These are phyloP conservation scores for Gavialis gangeticus DNA, from an alignment of 2,113 vertebrate genomes.

Conservation along the genomic window DNA sequence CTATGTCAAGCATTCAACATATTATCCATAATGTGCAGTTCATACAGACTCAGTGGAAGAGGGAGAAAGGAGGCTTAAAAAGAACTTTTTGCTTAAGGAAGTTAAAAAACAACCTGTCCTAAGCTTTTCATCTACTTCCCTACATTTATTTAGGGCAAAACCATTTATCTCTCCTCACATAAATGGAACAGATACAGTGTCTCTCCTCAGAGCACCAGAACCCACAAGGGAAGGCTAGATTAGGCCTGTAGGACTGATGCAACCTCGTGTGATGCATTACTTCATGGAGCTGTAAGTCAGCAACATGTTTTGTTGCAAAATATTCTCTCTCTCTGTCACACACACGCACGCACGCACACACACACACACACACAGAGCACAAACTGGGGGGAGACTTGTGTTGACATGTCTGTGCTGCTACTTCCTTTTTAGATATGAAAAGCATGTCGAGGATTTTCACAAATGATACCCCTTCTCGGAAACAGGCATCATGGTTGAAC, in stretches of 20 bases:
- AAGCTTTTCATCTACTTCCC: slow-evolving; percentile 40
- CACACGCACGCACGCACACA: slow-evolving; percentile 6
- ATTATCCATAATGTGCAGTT: slow-evolving; percentile 66
- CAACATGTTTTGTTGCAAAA: slow-evolving; percentile 13
- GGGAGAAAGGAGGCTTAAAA: slow-evolving; percentile 62
- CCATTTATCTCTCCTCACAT: slow-evolving; percentile 49
- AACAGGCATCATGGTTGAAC: background rate
- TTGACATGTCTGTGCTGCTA: background rate
- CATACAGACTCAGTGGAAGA: slow-evolving; percentile 69
- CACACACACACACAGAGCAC: background rate
- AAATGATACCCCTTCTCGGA: slow-evolving; percentile 8
- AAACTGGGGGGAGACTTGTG: slow-evolving; percentile 12
- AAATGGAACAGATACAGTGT: slow-evolving; percentile 43
- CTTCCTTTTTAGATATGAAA: background rate
- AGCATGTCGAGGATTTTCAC: background rate
- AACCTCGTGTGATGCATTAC: slow-evolving; percentile 53
- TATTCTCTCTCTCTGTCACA: background rate
- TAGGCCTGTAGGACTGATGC: slow-evolving; percentile 54
- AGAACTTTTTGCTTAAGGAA: slow-evolving; percentile 67
- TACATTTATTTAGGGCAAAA: slow-evolving; percentile 69
- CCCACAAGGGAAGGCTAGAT: slow-evolving; percentile 56
- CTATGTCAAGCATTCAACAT: slow-evolving; percentile 65
- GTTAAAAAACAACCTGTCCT: slow-evolving; percentile 67
- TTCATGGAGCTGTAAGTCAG: slow-evolving; percentile 47
- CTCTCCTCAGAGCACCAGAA: slow-evolving; percentile 51